These are phyloP conservation scores for Chaetoderma sp. DNA, from an alignment of 2,888 invertebrate species.

Conservation along the genomic window DNA sequence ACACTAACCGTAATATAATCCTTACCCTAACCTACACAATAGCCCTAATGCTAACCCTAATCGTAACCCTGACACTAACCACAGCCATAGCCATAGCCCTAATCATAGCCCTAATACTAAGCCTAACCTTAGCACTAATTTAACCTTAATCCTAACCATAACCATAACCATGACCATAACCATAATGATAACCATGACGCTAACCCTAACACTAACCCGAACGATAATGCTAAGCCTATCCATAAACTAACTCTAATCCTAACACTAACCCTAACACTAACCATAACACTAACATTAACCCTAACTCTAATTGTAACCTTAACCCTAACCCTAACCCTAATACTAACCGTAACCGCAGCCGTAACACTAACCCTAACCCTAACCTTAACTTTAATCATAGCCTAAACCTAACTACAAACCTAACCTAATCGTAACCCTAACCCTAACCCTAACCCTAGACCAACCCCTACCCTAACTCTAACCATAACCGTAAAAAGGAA, in stretches of 20 bases:
- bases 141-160: too few relatives aligned
- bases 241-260: too few relatives aligned
- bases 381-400: not conserved
- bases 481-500: too few relatives aligned
- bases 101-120: not conserved
- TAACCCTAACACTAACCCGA: not conserved
- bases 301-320: too few relatives aligned
- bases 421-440: too few relatives aligned
- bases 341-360: not conserved
- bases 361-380: slow-evolving; percentile 9
- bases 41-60: slow-evolving; percentile 1
- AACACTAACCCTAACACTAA: too few relatives aligned
- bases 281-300: too few relatives aligned
- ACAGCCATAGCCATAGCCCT: not conserved
- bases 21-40: not conserved
- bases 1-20: slow-evolving; percentile 4
- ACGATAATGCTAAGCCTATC: not conserved
- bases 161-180: not conserved
- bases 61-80: not conserved
- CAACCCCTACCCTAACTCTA: too few relatives aligned
- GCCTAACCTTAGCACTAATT: not conserved
- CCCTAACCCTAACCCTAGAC: not conserved
- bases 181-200: too few relatives aligned
- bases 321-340: not conserved
- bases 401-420: not conserved